A percentile compares a stretch with the other conserved stretches of the same genome.
Evolutionary conservation across 2,113 vertebrate genomes (phyloP).

Genomic region (Hypocryptadius cinnamomeus): DNA sequence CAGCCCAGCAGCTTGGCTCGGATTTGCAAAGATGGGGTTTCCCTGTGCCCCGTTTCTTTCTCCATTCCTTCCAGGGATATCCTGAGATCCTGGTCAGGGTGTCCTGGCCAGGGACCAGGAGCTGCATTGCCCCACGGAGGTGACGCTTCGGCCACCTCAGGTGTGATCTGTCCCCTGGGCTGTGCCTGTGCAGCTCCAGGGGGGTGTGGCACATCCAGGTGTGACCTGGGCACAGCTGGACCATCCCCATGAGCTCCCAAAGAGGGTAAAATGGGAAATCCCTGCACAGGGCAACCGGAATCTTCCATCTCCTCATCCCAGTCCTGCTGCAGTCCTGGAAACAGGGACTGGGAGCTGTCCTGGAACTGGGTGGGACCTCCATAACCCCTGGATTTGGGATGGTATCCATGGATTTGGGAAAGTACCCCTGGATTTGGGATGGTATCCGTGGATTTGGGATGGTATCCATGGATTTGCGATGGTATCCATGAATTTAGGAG

Average conservation of each 20-base stretch:
- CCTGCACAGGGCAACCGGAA: not conserved
- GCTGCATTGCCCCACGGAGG: not conserved
- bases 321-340: fast-evolving
- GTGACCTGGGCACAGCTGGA: not conserved
- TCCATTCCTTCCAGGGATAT: not conserved
- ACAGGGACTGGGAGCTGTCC: not conserved
- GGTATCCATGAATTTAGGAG: not conserved
- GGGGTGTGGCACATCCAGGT: not conserved
- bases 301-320: not conserved
- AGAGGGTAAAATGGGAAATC: not conserved
- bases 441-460: not conserved
- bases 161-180: not conserved
- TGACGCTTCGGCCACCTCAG: not conserved
- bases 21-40: not conserved
- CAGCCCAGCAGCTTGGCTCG: not conserved
- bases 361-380: not conserved
- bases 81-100: not conserved
- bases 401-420: not conserved
- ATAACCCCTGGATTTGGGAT: not conserved
- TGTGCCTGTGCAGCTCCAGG: not conserved
- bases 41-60: fast-evolving
- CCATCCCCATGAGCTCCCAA: fast-evolving
- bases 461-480: not conserved
- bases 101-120: not conserved
- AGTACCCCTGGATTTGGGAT: not conserved